Base-by-base conservation (phyloP, 2,113 vertebrate genomes). In the Neolamprologus longior region DNA sequence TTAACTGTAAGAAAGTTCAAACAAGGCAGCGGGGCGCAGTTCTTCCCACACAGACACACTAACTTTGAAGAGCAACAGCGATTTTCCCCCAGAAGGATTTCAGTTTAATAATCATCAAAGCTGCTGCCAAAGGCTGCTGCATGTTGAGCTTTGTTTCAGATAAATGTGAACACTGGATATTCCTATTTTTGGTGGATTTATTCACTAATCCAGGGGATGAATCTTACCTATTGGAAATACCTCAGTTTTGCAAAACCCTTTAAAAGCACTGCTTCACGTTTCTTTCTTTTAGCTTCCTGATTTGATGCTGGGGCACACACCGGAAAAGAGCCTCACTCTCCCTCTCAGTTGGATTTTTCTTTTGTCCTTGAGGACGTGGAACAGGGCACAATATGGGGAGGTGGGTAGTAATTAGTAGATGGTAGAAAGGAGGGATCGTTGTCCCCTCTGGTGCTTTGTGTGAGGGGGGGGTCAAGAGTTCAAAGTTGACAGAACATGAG, bases 401-500 rank as follows among this genome's bases (percentile, higher is more conserved):
- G 37, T 37, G 57, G 13, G 7, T 24, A 28, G 57, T 79, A 87
- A 92, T 89, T 87, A 92, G 21, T 76, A n/a, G 19, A 3, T 11
- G 58, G 63, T 58, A 79, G 83, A 84, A 83, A 81, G 40, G 7
- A 15, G 61, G 24, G 21, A 26, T 17, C 5, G 2, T 79, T 53
- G 57, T 76, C 66, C 86, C 21, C 17, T 40, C 78, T 66, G 66
- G 53, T 57, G 45, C 2, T 73, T 42, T 83, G 55, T 73, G 85
- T 14, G n/a, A 4, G 13, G 2, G 68, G 68, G 21, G 54, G 8
- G 17, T 85, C 88, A 80, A 12, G 52, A 89, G 91, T 89, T 93
- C 83, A 92, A 47, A 91, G 83, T 87, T 92, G 76, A 79, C 76
- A 71, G 86, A 86, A 81, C 37, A 83, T 37, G 82, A 87, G 87